Percentiles rank a stretch among this genome's conserved stretches.
Conservation (phyloP, 2,797 vertebrate species). For the Spinibarbus caldwelli region DNA sequence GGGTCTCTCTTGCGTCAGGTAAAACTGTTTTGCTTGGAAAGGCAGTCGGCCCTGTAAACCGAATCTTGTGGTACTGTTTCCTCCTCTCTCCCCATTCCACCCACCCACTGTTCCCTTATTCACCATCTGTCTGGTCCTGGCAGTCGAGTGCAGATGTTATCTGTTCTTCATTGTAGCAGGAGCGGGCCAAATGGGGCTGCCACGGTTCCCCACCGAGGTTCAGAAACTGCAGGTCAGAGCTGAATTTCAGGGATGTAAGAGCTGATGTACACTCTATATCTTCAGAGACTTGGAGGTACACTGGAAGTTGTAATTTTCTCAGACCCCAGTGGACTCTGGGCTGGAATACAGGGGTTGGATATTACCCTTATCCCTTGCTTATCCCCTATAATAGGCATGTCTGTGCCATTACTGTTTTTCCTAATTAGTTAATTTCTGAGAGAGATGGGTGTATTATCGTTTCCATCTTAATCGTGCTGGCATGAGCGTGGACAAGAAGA, state of each 20-base stretch:
- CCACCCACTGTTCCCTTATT: slow-evolving; percentile 8
- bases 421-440: slow-evolving; percentile 48
- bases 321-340: not conserved
- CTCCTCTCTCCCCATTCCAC: slow-evolving; percentile 2
- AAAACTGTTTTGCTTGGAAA: slow-evolving; percentile 9
- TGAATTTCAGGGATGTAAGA: slow-evolving; percentile 22
- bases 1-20: slow-evolving; percentile 53
- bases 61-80: slow-evolving; percentile 9
- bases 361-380: not conserved
- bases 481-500: slow-evolving; percentile 54
- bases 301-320: slow-evolving; percentile 3
- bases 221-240: slow-evolving; percentile 16
- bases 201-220: slow-evolving; percentile 19
- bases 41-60: slow-evolving; percentile 32
- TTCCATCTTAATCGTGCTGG: slow-evolving; percentile 54
- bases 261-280: not conserved
- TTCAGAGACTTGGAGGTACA: slow-evolving; percentile 7
- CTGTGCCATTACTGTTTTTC: slow-evolving; percentile 38
- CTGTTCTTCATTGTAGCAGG: slow-evolving; percentile 33
- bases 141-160: slow-evolving; percentile 46
- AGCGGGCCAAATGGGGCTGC: slow-evolving; percentile 17
- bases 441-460: slow-evolving; percentile 31
- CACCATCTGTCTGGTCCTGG: slow-evolving; percentile 49
- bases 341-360: not conserved
- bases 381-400: slow-evolving; percentile 30